Base-by-base conservation (phyloP, 2,888 invertebrate species). In the Aquatica leii region DNA sequence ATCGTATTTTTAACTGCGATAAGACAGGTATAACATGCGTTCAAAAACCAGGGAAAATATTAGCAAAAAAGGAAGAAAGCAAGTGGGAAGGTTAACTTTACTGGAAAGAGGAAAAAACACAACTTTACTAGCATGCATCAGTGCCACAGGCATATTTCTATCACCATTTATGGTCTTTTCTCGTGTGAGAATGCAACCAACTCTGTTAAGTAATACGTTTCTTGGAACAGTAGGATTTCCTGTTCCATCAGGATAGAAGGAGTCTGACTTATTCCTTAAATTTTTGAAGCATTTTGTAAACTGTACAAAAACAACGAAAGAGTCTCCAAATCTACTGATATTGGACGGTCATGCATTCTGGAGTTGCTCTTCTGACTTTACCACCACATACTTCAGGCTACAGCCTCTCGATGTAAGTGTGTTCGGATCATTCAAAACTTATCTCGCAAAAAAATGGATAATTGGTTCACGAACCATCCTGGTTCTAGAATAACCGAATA, bases 341-440 rank as follows among this genome's bases (percentile, higher is more conserved):
- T 53, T 77, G 67, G 78, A 79, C 59, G 78, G 79, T 62, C 77
- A 78, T 58, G 76, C 76, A 72, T 20, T 69, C 74, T 68, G 79
- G 80, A 8, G 76, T 82, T 18, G 70, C 75, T 46, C 62, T 80
- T 59, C 67, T 81, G 14, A 77, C 24, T 79, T n/a, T 80, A 40
- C 79, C 76, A 15, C 80, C 79, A 12, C 80, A 82, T 67, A 77
- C 78, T 57, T 73, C 43, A 80, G 79, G 65, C 50, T 82, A 46
- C 82, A 82, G 72, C 80, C 80, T 12, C 68, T 81, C 14, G 79
- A 82, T 67, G 74, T 79, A 24, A 24, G 24, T 24, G 24, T 24
- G 6, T 24, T 24, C 24, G 24, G 24, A 24, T 6, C 24, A 24
- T 24, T 24, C 24, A 24, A 24, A 24, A 24, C 24, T 24, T 24